Evolutionary conservation across 2,888 invertebrate genomes (phyloP).

Genomic region (Pharmacophagus antenor): DNA sequence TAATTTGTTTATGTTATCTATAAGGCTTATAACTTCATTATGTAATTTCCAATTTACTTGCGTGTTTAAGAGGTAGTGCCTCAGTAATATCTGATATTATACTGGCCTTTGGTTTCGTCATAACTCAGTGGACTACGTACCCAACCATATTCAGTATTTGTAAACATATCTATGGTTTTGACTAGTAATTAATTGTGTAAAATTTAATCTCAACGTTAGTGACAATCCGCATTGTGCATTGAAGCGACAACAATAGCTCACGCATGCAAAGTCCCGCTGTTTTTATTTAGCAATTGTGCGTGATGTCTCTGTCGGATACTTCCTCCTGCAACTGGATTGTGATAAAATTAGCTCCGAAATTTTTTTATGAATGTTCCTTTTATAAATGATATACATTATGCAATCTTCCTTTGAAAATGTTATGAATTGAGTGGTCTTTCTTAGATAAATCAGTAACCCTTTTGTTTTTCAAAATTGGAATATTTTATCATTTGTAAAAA

Average conservation of each 20-base stretch:
- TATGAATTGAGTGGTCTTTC: too few species aligned
- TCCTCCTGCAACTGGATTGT: background rate
- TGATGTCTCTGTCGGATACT: constrained; percentile 19
- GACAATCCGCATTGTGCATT: constrained; percentile 17
- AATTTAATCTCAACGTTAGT: background rate
- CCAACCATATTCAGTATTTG: background rate
- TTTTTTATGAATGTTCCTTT: background rate
- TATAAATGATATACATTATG: background rate
- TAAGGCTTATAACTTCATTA: too few species aligned
- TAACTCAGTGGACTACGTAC: too few species aligned
- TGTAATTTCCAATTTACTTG: too few species aligned
- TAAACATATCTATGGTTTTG: background rate
- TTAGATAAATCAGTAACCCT: too few species aligned
- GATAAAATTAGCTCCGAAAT: constrained; percentile 12
- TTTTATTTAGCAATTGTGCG: constrained; percentile 30
- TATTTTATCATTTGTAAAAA: too few species aligned
- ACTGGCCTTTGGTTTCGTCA: too few species aligned
- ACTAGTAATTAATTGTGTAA: background rate
- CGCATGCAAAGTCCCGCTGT: constrained; percentile 25
- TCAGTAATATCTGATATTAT: too few species aligned
- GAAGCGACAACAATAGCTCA: constrained; percentile 31
- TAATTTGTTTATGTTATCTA: too few species aligned
- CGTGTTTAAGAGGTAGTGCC: too few species aligned
- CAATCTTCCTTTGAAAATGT: background rate
- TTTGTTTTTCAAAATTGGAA: too few species aligned